Conservation (phyloP, 2,113 vertebrate genomes). For the Lophura nycthemera region DNA sequence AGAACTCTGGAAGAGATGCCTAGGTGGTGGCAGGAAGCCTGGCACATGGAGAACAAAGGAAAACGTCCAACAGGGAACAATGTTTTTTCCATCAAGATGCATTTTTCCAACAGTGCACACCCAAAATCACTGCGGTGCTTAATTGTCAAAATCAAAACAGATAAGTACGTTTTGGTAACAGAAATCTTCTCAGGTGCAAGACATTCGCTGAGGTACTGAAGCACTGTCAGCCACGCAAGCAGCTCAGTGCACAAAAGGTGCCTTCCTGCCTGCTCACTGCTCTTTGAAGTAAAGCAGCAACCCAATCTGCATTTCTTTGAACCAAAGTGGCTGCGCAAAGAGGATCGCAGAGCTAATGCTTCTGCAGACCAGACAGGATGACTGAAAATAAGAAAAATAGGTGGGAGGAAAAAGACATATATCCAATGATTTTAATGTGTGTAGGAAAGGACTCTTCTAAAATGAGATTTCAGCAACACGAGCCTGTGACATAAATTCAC, state of each 20-base stretch:
- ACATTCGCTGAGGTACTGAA: not conserved
- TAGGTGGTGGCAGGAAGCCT: not conserved
- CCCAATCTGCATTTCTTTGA: not conserved
- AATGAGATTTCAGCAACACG: rapidly evolving
- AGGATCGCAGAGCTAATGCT: not conserved
- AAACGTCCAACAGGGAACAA: not conserved
- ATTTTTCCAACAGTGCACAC: rapidly evolving
- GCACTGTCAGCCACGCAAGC: not conserved
- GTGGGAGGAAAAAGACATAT: not conserved
- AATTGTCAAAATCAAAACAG: not conserved
- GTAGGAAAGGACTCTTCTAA: not conserved
- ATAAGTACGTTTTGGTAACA: not conserved
- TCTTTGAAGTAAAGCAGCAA: not conserved
- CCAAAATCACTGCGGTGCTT: not conserved
- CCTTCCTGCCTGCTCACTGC: not conserved
- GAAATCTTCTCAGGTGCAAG: not conserved
- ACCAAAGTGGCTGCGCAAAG: not conserved
- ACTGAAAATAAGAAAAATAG: not conserved
- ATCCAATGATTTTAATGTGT: not conserved
- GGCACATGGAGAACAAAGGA: not conserved
- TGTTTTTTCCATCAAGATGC: not conserved
- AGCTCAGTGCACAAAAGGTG: not conserved
- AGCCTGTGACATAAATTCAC: not conserved
- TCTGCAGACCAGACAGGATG: not conserved
- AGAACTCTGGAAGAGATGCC: not conserved